Conservation (phyloP, 2,113 vertebrate species). For the Stigmatopora nigra region DNA sequence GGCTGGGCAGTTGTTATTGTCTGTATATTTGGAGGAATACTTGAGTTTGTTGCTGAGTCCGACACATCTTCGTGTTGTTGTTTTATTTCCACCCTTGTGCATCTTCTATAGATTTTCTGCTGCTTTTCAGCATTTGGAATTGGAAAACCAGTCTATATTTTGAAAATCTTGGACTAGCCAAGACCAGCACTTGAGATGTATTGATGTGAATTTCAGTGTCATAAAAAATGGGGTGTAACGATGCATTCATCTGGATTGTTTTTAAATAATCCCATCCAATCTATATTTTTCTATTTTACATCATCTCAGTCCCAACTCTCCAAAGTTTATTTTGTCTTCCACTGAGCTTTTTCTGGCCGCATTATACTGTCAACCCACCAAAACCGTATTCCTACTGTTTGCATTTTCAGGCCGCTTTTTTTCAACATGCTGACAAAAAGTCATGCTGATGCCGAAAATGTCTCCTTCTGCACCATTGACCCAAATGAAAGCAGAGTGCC, state of each 20-base stretch:
- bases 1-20: slow-evolving; percentile 50
- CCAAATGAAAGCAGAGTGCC: slow-evolving; percentile 93
- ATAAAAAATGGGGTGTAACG: neutral
- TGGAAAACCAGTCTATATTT: too few species aligned
- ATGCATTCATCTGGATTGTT: neutral
- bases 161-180: too few species aligned
- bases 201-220: neutral
- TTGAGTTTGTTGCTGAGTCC: slow-evolving; percentile 49
- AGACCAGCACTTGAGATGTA: too few species aligned
- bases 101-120: slow-evolving; percentile 59
- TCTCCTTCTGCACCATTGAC: slow-evolving; percentile 95
- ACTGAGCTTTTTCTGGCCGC: slow-evolving; percentile 21
- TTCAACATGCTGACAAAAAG: slow-evolving; percentile 93
- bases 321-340: neutral
- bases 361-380: slow-evolving; percentile 21
- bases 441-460: slow-evolving; percentile 85
- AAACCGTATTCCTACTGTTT: slow-evolving; percentile 52
- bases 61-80: slow-evolving; percentile 50
- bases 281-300: too few species aligned
- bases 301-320: too few species aligned
- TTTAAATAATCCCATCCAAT: too few species aligned
- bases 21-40: slow-evolving; percentile 60
- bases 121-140: slow-evolving; percentile 29
- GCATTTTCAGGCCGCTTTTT: slow-evolving; percentile 82
- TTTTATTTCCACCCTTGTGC: slow-evolving; percentile 32